phyloP scores from a whole-genome alignment of 2,797 vertebrate genomes.

The Amblyopsis hoosieri region DNA sequence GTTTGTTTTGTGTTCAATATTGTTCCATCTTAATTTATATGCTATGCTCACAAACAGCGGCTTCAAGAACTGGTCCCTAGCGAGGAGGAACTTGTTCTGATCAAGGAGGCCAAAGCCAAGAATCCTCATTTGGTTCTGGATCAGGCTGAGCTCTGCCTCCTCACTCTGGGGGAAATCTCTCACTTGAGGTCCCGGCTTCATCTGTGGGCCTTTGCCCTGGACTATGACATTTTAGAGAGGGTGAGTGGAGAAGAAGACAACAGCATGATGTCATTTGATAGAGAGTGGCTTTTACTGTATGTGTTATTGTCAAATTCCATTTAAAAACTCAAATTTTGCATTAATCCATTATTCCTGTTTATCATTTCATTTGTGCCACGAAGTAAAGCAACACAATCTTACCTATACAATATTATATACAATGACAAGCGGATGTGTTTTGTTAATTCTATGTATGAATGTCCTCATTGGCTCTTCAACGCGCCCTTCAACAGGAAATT shows the following conservation, averaged over 20 bases:
- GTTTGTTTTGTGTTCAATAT: neutral
- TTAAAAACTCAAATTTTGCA: too few species aligned
- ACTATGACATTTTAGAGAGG: constrained; percentile 78
- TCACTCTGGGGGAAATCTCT: constrained; percentile 70
- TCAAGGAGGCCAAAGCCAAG: constrained; percentile 69
- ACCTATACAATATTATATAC: too few species aligned
- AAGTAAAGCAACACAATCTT: too few species aligned
- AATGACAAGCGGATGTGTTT: neutral
- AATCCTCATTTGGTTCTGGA: constrained; percentile 59
- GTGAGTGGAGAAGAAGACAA: constrained; percentile 46
- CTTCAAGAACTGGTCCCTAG: constrained; percentile 72
- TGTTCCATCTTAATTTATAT: neutral
- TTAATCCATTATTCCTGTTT: too few species aligned
- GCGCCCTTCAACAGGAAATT: constrained; percentile 69
- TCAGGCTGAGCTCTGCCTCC: constrained; percentile 75
- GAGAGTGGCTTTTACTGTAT: too few species aligned
- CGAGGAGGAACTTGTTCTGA: constrained; percentile 76
- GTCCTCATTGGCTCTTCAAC: neutral
- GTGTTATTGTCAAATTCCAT: too few species aligned
- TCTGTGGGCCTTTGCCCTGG: constrained; percentile 79
- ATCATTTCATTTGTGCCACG: too few species aligned
- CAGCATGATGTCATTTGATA: neutral
- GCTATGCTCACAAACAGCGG: constrained; percentile 53
- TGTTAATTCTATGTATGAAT: constrained; percentile 3
- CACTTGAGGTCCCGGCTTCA: constrained; percentile 73